phyloP scores from a whole-genome alignment of 2,797 vertebrate genomes.

The Urocyon cinereoargenteus region DNA sequence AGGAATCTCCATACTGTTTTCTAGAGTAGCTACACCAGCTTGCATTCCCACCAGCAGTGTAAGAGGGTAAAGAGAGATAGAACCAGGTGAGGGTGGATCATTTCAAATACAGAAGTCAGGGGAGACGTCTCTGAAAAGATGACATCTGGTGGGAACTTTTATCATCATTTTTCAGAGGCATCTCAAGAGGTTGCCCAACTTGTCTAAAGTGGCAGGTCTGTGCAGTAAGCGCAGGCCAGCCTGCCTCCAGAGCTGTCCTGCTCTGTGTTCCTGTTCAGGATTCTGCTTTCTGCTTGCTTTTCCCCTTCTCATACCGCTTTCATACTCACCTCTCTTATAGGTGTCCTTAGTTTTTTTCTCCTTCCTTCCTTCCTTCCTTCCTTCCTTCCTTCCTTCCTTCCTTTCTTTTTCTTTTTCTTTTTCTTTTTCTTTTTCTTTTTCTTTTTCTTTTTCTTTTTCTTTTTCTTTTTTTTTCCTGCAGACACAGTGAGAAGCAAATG shows the following conservation, averaged over 20 bases:
- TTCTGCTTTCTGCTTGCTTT: neutral
- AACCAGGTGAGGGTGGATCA: neutral
- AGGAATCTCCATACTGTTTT: neutral
- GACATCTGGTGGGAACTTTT: neutral
- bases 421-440: no score
- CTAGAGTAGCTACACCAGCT: neutral
- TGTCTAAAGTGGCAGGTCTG: neutral
- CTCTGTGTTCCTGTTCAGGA: rapidly evolving
- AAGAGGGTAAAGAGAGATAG: neutral
- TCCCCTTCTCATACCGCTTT: neutral
- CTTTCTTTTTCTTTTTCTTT: no score
- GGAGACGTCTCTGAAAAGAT: neutral
- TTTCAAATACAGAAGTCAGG: neutral
- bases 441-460: no score
- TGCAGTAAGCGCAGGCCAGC: neutral
- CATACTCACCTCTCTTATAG: neutral
- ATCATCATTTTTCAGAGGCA: neutral
- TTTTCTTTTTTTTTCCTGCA: neutral
- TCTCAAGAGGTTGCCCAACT: neutral
- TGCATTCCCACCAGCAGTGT: neutral
- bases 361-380: no score
- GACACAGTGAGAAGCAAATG: neutral
- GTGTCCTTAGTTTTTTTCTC: neutral
- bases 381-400: no score
- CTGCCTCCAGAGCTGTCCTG: rapidly evolving